phyloP scores from a whole-genome alignment of 2,888 invertebrate genomes.

The Timema cristinae region DNA sequence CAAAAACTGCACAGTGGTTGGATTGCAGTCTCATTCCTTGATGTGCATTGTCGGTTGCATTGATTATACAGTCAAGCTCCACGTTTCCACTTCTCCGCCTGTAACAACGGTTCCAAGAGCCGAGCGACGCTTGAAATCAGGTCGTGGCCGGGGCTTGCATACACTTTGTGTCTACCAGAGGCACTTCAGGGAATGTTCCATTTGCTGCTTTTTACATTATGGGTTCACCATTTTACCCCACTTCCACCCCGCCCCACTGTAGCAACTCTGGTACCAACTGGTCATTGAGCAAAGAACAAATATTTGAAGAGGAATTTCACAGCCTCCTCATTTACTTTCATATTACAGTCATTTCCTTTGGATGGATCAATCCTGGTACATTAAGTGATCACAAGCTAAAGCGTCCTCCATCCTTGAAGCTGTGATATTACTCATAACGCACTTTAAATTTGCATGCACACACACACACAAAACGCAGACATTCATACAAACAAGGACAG shows the following conservation, averaged over 20 bases:
- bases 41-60: conserved; percentile 21
- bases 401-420: conserved; percentile 20
- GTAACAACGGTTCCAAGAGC: conserved; percentile 6
- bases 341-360: conserved; percentile 23
- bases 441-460: conserved; percentile 1
- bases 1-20: conserved; percentile 16
- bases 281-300: conserved; percentile 38
- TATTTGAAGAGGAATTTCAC: conserved; percentile 26
- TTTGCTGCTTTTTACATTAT: conserved; percentile 33
- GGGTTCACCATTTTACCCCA: neutral
- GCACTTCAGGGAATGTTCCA: conserved; percentile 39
- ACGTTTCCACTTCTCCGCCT: conserved; percentile 21
- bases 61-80: conserved; percentile 23
- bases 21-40: conserved; percentile 11
- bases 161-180: conserved; percentile 32
- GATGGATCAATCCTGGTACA: conserved; percentile 24
- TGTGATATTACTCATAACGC: conserved; percentile 17
- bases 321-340: conserved; percentile 19
- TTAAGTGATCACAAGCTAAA: conserved; percentile 14
- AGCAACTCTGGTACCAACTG: conserved; percentile 29
- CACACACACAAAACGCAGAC: conserved; percentile 17
- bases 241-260: conserved; percentile 15
- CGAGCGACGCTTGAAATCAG: conserved; percentile 16
- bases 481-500: neutral
- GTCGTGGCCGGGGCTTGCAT: conserved; percentile 15